phyloP scores from a whole-genome alignment of 2,113 vertebrate species.

The Pseudonaja textilis region DNA sequence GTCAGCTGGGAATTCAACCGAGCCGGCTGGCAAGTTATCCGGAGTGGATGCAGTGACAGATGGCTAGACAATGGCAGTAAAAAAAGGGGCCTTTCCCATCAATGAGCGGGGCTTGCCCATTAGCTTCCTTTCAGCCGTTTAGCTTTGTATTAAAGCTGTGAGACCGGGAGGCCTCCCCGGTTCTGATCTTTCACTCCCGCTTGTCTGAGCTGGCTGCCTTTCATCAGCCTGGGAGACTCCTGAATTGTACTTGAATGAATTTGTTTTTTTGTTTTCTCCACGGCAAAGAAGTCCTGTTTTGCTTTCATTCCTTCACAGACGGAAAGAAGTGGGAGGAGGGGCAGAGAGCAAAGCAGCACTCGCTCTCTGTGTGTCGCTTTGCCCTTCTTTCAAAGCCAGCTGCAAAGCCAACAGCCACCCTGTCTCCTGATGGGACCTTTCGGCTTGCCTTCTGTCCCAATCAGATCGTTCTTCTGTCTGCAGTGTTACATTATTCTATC shows the following conservation, averaged over 20 bases:
- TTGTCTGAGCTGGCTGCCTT: neutral
- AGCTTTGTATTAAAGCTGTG: conserved; percentile 12
- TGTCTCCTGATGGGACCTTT: neutral
- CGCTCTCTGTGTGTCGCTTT: neutral
- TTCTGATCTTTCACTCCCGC: conserved; percentile 17
- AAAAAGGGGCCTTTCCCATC: conserved; percentile 1
- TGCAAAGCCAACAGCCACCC: neutral
- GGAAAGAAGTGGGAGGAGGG: neutral
- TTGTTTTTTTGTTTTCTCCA: neutral
- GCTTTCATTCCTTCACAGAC: neutral
- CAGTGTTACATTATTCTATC: neutral
- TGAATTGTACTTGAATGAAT: conserved; percentile 22
- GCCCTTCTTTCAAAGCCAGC: neutral
- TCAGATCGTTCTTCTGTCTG: neutral
- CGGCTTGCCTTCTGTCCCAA: neutral
- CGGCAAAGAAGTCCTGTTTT: neutral
- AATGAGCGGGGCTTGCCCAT: conserved; percentile 4
- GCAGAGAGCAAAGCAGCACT: neutral
- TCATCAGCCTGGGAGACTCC: neutral
- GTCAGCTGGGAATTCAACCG: neutral
- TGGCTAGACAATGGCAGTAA: conserved; percentile 19
- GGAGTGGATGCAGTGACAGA: neutral
- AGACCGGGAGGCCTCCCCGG: neutral
- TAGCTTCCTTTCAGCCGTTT: conserved; percentile 29
- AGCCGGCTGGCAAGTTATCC: neutral